Conservation (phyloP, 2,113 vertebrate genomes). For the Argyrosomus japonicus region DNA sequence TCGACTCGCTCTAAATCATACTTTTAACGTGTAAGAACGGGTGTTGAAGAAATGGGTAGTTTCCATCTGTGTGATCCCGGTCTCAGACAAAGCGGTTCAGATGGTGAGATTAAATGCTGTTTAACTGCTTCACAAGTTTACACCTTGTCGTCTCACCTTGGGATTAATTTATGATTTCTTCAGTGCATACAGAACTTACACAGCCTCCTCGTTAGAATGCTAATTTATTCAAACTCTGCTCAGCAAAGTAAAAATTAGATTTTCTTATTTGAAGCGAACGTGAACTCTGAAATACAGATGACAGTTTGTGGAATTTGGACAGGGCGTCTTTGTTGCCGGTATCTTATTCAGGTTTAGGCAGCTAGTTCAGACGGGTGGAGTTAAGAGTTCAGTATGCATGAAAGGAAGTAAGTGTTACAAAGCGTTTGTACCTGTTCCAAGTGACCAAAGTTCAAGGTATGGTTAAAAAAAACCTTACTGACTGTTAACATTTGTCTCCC, state of each 20-base stretch:
- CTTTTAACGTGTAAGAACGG: neutral
- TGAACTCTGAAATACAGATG: conserved; percentile 11
- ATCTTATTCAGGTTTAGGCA: neutral
- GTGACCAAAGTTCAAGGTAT: neutral
- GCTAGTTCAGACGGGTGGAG: neutral
- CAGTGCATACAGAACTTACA: neutral
- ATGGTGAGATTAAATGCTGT: conserved; percentile 1
- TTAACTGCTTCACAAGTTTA: conserved; percentile 29
- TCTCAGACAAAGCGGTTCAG: neutral
- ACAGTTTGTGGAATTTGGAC: conserved; percentile 5
- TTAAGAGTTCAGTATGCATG: neutral
- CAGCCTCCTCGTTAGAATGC: neutral
- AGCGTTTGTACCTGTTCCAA: neutral
- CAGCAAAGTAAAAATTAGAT: neutral
- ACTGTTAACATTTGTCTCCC: neutral
- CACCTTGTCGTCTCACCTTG: neutral
- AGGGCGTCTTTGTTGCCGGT: too few relatives aligned
- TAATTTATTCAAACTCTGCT: conserved; percentile 14
- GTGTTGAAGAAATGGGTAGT: conserved; percentile 11
- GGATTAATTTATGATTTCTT: conserved; percentile 10
- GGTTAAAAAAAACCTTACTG: neutral
- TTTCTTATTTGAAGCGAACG: neutral
- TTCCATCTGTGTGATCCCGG: conserved; percentile 3
- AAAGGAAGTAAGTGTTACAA: neutral
- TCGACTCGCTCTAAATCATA: neutral